Conservation (phyloP, 2,797 vertebrate genomes). For the Gymnothorax reevesii region DNA sequence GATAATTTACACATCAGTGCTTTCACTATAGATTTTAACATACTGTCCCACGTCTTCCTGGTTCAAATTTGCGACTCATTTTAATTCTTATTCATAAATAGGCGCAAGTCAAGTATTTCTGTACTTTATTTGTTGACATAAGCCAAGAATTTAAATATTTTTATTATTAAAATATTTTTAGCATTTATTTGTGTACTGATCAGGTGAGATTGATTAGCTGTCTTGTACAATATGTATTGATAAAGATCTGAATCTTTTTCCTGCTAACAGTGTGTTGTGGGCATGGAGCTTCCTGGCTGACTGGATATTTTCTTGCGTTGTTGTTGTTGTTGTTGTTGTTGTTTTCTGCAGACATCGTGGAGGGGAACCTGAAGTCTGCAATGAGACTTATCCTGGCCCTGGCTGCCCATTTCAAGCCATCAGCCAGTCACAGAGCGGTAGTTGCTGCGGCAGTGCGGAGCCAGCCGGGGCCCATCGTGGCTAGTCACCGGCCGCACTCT, state of each 20-base stretch:
- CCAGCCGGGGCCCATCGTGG: constrained; percentile 40
- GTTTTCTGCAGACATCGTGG: constrained; percentile 83
- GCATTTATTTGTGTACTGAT: not conserved
- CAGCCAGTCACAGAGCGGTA: constrained; percentile 67
- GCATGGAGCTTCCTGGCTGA: not conserved
- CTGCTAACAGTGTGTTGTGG: not conserved
- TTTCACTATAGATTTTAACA: too few species aligned
- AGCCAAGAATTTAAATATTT: too few species aligned
- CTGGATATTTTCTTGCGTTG: not conserved
- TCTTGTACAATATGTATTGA: not conserved
- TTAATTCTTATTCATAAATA: not conserved
- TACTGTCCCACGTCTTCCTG: too few species aligned
- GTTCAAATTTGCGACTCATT: too few species aligned
- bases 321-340: constrained; percentile 20
- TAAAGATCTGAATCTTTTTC: not conserved
- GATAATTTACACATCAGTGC: too few species aligned
- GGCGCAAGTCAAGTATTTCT: not conserved
- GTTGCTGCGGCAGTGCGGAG: constrained; percentile 53
- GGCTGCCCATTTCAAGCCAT: constrained; percentile 95
- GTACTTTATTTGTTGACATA: not conserved
- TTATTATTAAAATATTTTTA: too few species aligned
- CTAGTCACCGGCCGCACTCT: constrained; percentile 81
- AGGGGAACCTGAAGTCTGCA: constrained; percentile 92
- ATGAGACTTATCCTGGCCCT: constrained; percentile 95
- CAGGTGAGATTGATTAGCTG: not conserved